Conservation (phyloP, 1,140 invertebrate species). For the Aethina tumida region DNA sequence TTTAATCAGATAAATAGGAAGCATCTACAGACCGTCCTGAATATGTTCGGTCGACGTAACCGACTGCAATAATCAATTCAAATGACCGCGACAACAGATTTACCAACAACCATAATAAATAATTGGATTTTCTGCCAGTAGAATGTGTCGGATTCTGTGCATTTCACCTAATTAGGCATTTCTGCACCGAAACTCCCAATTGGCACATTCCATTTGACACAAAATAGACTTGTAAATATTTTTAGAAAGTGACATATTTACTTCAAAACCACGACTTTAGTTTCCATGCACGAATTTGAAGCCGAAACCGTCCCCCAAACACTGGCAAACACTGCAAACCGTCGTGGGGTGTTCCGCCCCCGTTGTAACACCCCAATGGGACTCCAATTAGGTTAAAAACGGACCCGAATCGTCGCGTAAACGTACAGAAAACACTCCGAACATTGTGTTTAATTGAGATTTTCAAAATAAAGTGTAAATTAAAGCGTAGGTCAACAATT, state of each 20-base stretch:
- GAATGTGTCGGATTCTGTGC: neutral
- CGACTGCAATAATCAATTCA: constrained; percentile 19
- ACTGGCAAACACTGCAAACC: neutral
- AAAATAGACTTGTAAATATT: constrained; percentile 3
- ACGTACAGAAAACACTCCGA: no score
- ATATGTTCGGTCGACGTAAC: constrained; percentile 13
- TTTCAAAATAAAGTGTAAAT: neutral
- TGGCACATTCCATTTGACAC: neutral
- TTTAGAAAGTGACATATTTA: constrained; percentile 4
- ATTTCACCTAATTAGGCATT: no score
- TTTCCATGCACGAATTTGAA: neutral
- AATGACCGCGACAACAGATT: constrained; percentile 14
- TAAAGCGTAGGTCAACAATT: constrained; percentile 1
- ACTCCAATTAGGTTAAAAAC: no score
- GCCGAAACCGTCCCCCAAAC: no score
- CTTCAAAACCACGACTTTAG: neutral
- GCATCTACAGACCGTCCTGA: constrained; percentile 17
- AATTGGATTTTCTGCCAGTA: neutral
- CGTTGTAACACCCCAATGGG: no score
- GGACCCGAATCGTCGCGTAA: no score
- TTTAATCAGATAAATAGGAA: constrained; percentile 17
- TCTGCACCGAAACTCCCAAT: neutral
- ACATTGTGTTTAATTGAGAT: no score
- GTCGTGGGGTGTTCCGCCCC: neutral
- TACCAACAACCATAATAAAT: neutral